Base-by-base conservation (phyloP, 1,140 invertebrate species). In the Drosophila ananassae region DNA sequence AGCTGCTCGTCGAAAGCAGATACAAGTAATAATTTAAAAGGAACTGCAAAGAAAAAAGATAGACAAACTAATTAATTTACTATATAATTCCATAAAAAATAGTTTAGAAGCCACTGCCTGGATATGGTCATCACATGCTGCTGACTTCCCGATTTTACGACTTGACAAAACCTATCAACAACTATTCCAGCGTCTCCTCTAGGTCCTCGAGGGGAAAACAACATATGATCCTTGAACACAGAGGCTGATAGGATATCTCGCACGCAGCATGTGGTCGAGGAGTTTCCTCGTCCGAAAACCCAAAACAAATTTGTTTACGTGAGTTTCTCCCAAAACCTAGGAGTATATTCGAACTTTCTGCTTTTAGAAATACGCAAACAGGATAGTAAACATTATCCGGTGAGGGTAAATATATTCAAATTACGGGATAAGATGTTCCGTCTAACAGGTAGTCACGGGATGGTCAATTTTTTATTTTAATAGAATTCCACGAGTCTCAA, bases 281-380 rank as follows among this genome's bases (percentile, higher is more conserved):
- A 56, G 41, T 63, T 59, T 79, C 39, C 61, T 51, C 13, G 25
- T 37, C 9, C 21, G 3, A 77, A 68, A 77, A 77, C 48, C 76
- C 77, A 84, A 79, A 84, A 80, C 79, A 83, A 83, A 83, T 83
- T 79, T 83, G 79, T 83, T 83, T 83, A 83, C 79, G 79, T 78
- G 79, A 67, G 74, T 67, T 81, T 66, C 56, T 41, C 52, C 39
- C 25, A 60, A 63, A 79, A 66, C 57, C 48, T 34, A 58, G 56
- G 32, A 22, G n/a, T 32, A 34, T 32, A 47, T 39, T 51, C 12
- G 34, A 59, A 66, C 13, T 73, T 71, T 73, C 54, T 34, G 50
- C 74, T 77, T 77, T 79, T 79, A 79, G 77, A 76, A 64, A 60
- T 34, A 39, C 57, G 32, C 32, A 58, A 28, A 54, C 37, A 69